phyloP scores from a whole-genome alignment of 2,113 vertebrate genomes.

The Amazona guildingii region DNA sequence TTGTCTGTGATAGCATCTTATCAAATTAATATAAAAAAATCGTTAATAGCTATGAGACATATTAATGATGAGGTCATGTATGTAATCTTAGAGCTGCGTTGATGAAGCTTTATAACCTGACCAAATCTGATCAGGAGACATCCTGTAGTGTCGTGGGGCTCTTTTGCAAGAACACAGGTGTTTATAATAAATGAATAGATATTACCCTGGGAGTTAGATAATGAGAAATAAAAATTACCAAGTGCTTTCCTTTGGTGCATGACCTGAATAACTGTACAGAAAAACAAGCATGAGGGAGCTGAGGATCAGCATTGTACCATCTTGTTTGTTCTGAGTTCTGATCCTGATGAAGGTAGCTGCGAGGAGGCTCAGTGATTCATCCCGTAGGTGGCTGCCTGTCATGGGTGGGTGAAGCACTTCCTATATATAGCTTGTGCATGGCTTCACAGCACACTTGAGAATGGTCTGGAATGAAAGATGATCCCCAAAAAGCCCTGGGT shows the following conservation, averaged over 20 bases:
- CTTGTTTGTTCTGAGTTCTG: not conserved
- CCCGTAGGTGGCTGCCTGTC: constrained; percentile 48
- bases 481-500: not conserved
- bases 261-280: not conserved
- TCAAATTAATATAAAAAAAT: not conserved
- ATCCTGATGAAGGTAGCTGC: not conserved
- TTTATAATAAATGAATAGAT: not conserved
- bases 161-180: not conserved
- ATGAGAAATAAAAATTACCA: not conserved
- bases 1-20: not conserved
- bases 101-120: not conserved
- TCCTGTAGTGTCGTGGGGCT: not conserved
- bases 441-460: not conserved
- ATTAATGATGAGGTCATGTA: not conserved
- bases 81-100: not conserved
- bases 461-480: constrained; percentile 37
- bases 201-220: not conserved
- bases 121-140: not conserved
- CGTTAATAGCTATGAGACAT: not conserved
- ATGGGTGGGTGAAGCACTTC: not conserved
- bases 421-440: constrained; percentile 30
- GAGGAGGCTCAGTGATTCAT: constrained; percentile 51
- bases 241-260: not conserved
- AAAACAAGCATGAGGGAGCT: not conserved
- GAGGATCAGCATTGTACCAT: not conserved